Conservation (phyloP, 2,797 vertebrate genomes). For the Apogon hyalosoma region DNA sequence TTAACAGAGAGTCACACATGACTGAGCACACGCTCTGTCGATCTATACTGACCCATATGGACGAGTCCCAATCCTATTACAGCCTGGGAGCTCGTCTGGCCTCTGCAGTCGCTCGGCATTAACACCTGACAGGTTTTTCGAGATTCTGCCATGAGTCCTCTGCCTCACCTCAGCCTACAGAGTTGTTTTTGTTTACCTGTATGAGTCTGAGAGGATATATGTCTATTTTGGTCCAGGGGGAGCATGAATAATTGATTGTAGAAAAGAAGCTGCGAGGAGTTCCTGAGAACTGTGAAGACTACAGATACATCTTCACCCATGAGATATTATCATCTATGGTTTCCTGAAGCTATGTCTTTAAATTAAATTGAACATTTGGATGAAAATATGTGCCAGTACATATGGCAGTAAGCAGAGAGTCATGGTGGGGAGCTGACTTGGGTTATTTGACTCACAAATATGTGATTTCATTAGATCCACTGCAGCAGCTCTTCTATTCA, state of each 20-base stretch:
- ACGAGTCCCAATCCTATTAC: slow-evolving; percentile 51
- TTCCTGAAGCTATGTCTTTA: too few relatives aligned
- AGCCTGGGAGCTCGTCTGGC: slow-evolving; percentile 18
- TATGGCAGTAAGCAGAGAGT: slow-evolving; percentile 6
- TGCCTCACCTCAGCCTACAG: background rate
- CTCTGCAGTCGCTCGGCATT: slow-evolving; percentile 9
- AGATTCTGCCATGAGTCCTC: slow-evolving; percentile 1
- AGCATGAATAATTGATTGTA: background rate
- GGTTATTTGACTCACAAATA: slow-evolving; percentile 8
- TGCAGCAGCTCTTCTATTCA: background rate
- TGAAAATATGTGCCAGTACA: background rate
- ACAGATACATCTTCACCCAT: too few relatives aligned
- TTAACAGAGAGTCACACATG: slow-evolving; percentile 11
- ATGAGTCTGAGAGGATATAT: background rate
- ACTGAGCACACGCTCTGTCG: background rate
- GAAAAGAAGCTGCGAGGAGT: background rate
- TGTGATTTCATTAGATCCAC: background rate
- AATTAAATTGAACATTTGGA: background rate
- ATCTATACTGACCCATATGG: slow-evolving; percentile 35
- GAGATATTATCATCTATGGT: too few relatives aligned
- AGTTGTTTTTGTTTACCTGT: background rate
- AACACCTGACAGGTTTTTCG: background rate
- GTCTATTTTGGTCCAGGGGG: background rate
- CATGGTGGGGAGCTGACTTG: slow-evolving; percentile 12
- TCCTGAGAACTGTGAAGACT: background rate